Conservation (phyloP, 2,797 vertebrate genomes). For the Peromyscus eremicus region DNA sequence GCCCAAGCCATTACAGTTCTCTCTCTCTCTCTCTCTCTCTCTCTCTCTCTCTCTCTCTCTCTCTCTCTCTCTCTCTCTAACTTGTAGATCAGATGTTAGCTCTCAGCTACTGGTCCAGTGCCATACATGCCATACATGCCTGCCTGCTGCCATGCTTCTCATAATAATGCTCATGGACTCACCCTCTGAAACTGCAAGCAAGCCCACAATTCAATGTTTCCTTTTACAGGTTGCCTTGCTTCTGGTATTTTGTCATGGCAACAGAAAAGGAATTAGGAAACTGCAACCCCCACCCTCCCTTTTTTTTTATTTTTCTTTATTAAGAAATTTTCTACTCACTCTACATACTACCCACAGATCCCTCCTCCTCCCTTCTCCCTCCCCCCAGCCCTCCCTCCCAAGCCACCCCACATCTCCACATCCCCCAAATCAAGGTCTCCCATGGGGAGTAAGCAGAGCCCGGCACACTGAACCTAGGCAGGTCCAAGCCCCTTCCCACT, state of each 20-base stretch:
- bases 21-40: background rate
- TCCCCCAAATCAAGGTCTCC: too few relatives aligned
- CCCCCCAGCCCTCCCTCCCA: too few relatives aligned
- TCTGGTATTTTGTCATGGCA: background rate
- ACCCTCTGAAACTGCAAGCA: background rate
- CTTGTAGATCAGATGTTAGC: background rate
- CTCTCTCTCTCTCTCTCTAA: background rate
- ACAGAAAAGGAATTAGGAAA: background rate
- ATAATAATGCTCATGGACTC: too few relatives aligned
- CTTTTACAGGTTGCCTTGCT: background rate
- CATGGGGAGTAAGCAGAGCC: too few relatives aligned
- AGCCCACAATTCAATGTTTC: background rate
- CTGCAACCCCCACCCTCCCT: background rate
- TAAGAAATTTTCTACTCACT: too few relatives aligned
- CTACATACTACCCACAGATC: too few relatives aligned
- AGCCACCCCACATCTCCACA: too few relatives aligned
- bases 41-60: background rate
- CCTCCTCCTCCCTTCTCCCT: too few relatives aligned
- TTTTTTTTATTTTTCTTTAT: background rate
- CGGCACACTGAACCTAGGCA: too few relatives aligned
- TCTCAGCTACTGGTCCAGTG: background rate
- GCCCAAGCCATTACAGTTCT: background rate
- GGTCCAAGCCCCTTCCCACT: too few relatives aligned
- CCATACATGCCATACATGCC: too few relatives aligned
- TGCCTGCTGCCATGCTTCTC: background rate